These are phyloP conservation scores for Labeo calbasu DNA, from an alignment of 2,797 vertebrate genomes.

Conservation along the genomic window DNA sequence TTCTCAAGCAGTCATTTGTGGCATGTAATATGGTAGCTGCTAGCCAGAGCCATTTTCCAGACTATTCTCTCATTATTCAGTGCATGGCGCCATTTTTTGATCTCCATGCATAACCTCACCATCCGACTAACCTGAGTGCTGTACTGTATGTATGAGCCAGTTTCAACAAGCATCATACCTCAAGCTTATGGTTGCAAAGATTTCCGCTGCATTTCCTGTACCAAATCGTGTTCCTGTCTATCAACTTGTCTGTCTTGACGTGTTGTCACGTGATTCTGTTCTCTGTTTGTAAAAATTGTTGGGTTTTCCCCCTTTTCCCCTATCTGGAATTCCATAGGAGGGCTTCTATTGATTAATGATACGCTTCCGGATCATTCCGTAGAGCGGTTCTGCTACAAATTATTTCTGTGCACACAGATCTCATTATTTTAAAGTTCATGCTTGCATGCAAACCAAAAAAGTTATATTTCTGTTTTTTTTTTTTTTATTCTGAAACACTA, in stretches of 20 bases:
- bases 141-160: conserved; percentile 70
- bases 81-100: conserved; percentile 58
- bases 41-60: conserved; percentile 61
- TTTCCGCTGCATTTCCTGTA: conserved; percentile 69
- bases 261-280: conserved; percentile 90
- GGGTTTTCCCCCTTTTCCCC: conserved; percentile 67
- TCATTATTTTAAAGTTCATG: conserved; percentile 30
- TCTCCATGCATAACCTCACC: conserved; percentile 65
- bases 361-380: background rate
- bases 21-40: conserved; percentile 77
- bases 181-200: conserved; percentile 64
- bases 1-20: conserved; percentile 69
- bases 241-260: conserved; percentile 74
- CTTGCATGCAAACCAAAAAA: conserved; percentile 5
- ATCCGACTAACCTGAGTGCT: conserved; percentile 76
- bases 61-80: conserved; percentile 41
- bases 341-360: conserved; percentile 62
- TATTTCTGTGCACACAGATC: conserved; percentile 21
- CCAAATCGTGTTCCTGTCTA: conserved; percentile 70
- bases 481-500: conserved; percentile 2
- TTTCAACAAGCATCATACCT: conserved; percentile 66
- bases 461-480: background rate
- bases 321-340: conserved; percentile 84
- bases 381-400: background rate
- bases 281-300: conserved; percentile 86